These are phyloP conservation scores for Hetaerina americana DNA, from an alignment of 1,140 invertebrate species.

Conservation along the genomic window DNA sequence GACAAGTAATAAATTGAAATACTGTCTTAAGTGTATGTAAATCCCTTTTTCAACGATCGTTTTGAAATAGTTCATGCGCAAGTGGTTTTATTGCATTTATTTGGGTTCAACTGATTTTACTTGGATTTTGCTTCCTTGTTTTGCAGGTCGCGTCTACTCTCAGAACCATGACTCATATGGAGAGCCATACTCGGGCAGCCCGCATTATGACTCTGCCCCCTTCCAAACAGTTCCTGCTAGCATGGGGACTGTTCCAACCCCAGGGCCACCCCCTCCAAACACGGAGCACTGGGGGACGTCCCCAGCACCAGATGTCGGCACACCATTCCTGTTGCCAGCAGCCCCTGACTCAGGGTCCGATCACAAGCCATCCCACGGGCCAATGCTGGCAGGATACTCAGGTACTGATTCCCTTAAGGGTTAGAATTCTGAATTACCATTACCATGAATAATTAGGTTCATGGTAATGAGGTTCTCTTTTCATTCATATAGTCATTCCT, in stretches of 20 bases:
- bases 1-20: no score
- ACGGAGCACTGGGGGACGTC: slow-evolving; percentile 23
- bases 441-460: no score
- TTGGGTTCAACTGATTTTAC: no score
- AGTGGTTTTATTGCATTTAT: no score
- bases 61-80: no score
- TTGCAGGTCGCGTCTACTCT: slow-evolving; percentile 37
- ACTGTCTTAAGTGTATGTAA: no score
- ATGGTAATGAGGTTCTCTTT: no score
- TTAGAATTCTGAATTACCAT: no score
- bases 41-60: no score
- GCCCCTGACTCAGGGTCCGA: slow-evolving; percentile 47
- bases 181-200: slow-evolving; percentile 36
- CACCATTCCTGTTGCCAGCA: slow-evolving; percentile 31
- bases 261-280: slow-evolving; percentile 13
- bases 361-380: slow-evolving; percentile 53
- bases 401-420: no score
- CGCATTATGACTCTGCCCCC: slow-evolving; percentile 46
- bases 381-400: slow-evolving; percentile 55
- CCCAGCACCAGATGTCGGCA: slow-evolving; percentile 28
- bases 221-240: slow-evolving; percentile 45
- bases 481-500: no score
- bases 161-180: slow-evolving; percentile 46
- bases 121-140: slow-evolving; percentile 24
- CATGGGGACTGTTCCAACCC: slow-evolving; percentile 15